phyloP scores from a whole-genome alignment of 2,113 vertebrate species.

The Ciconia boyciana region DNA sequence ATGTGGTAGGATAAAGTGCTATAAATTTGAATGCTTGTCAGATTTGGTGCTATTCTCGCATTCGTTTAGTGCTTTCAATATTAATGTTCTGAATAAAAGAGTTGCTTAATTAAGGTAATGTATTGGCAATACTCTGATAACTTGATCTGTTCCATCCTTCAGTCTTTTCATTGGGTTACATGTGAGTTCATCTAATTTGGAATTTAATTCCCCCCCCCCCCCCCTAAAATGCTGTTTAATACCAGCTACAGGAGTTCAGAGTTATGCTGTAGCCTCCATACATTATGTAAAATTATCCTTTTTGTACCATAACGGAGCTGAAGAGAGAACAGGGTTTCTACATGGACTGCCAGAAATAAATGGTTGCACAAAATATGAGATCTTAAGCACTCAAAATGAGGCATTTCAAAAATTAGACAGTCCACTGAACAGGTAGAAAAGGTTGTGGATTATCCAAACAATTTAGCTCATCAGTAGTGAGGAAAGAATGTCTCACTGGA shows the following conservation, averaged over 20 bases:
- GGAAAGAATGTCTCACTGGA: background rate
- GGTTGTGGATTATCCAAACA: background rate
- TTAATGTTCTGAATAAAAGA: background rate
- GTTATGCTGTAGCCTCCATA: background rate
- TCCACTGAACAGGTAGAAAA: background rate
- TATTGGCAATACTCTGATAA: background rate
- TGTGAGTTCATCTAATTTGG: background rate
- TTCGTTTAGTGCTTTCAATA: background rate
- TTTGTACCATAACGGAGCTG: background rate
- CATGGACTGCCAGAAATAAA: background rate
- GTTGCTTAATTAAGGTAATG: background rate
- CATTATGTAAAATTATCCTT: background rate
- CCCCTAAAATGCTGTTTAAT: background rate
- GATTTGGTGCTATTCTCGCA: background rate
- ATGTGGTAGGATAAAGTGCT: background rate
- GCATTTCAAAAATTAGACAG: background rate
- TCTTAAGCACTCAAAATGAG: background rate
- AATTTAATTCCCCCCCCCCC: background rate
- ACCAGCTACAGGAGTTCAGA: background rate
- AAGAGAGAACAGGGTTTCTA: background rate
- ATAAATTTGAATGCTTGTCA: background rate
- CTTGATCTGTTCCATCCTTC: background rate
- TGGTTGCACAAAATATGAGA: background rate
- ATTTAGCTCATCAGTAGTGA: background rate
- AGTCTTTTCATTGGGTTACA: background rate